Evolutionary conservation across 1,140 invertebrate genomes (phyloP).

Genomic region (Panonychus citri): DNA sequence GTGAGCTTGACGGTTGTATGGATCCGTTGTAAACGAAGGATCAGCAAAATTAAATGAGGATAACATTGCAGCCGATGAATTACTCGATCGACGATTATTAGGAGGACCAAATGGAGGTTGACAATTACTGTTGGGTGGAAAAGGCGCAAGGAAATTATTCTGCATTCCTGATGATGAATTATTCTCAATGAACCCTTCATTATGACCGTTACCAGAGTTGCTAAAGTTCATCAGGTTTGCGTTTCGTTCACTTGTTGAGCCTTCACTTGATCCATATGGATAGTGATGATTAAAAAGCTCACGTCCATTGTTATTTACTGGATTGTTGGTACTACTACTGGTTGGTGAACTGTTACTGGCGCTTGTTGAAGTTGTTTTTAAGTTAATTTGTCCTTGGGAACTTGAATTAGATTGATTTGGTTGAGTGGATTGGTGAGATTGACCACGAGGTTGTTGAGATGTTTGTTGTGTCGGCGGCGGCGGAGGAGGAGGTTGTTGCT

Average conservation of each 20-base stretch:
- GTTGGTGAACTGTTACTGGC: too few species aligned
- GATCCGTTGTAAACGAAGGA: background rate
- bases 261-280: background rate
- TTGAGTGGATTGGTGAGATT: too few species aligned
- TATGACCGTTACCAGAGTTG: background rate
- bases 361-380: too few species aligned
- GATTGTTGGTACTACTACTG: too few species aligned
- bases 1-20: too few species aligned
- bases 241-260: background rate
- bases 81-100: background rate
- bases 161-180: too few species aligned
- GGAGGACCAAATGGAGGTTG: background rate
- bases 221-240: background rate
- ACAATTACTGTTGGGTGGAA: background rate
- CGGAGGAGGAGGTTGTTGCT: background rate
- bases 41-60: background rate
- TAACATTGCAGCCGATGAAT: too few species aligned
- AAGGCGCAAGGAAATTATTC: background rate
- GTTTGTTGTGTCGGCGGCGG: too few species aligned
- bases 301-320: background rate
- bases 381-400: too few species aligned
- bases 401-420: too few species aligned
- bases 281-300: background rate
- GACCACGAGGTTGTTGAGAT: too few species aligned
- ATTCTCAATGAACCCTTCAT: background rate